phyloP scores from a whole-genome alignment of 1,140 invertebrate genomes.

The Charaxes varanes region DNA sequence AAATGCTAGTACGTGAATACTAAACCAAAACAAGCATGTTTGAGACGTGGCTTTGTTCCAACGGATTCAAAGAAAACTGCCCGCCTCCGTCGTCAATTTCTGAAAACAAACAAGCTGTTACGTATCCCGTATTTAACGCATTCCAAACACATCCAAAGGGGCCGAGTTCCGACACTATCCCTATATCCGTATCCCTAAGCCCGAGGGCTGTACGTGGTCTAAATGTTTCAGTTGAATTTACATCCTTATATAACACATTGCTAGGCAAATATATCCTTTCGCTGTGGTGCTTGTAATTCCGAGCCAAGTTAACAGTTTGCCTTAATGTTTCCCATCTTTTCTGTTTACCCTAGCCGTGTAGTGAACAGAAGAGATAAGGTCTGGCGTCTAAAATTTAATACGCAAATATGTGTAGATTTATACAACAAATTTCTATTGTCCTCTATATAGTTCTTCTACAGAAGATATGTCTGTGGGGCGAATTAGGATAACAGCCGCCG shows the following conservation, averaged over 20 bases:
- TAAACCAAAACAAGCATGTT: slow-evolving; percentile 2
- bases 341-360: not conserved
- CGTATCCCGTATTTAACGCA: slow-evolving; percentile 45
- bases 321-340: slow-evolving; percentile 5
- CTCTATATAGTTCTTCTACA: too few relatives aligned
- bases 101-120: slow-evolving; percentile 30
- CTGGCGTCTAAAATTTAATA: too few relatives aligned
- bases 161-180: slow-evolving; percentile 22
- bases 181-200: slow-evolving; percentile 19
- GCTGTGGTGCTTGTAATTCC: slow-evolving; percentile 5
- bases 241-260: slow-evolving; percentile 29
- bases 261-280: slow-evolving; percentile 12
- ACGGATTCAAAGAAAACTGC: slow-evolving; percentile 25
- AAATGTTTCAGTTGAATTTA: slow-evolving; percentile 57
- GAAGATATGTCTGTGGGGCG: too few relatives aligned
- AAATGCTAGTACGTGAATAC: slow-evolving; percentile 4
- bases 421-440: too few relatives aligned
- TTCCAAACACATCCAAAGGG: slow-evolving; percentile 45
- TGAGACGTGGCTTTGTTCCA: slow-evolving; percentile 11
- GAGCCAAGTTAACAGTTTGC: slow-evolving; percentile 7
- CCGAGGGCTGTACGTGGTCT: slow-evolving; percentile 43
- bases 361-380: too few relatives aligned
- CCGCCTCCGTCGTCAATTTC: slow-evolving; percentile 32
- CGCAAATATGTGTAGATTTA: too few relatives aligned
- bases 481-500: too few relatives aligned